phyloP scores from a whole-genome alignment of 2,113 vertebrate species.

The Aramus guarauna region DNA sequence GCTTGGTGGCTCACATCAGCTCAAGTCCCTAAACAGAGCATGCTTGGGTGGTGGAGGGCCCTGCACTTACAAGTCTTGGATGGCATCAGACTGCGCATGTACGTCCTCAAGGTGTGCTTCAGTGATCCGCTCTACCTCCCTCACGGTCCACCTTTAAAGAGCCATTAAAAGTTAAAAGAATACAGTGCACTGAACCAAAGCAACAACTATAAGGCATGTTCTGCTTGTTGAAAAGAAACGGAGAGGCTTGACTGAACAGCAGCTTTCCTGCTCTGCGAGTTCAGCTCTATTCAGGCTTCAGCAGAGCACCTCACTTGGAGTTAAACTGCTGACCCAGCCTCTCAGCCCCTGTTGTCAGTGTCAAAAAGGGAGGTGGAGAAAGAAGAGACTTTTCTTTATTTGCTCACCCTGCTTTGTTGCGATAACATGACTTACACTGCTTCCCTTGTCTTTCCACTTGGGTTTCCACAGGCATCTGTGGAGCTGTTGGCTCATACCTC shows the following conservation, averaged over 20 bases:
- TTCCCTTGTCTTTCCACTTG: fast-evolving
- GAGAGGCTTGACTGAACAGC: neutral
- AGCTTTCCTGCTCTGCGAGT: neutral
- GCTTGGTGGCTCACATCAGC: neutral
- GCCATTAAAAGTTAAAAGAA: neutral
- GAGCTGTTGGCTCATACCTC: neutral
- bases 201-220: neutral
- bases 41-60: neutral
- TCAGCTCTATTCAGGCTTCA: neutral
- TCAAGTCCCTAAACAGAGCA: neutral
- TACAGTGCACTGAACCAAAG: neutral
- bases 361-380: neutral
- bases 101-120: neutral
- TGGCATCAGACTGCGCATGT: neutral
- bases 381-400: neutral
- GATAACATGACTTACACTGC: too few species aligned
- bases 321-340: neutral
- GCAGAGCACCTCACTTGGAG: neutral
- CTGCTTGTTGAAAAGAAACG: neutral
- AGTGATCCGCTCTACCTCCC: neutral
- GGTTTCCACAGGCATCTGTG: neutral
- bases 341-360: neutral
- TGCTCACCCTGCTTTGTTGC: neutral
- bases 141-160: neutral
- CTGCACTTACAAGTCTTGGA: neutral